These are phyloP conservation scores for Bovichtus diacanthus DNA, from an alignment of 2,797 vertebrate species.

Conservation along the genomic window DNA sequence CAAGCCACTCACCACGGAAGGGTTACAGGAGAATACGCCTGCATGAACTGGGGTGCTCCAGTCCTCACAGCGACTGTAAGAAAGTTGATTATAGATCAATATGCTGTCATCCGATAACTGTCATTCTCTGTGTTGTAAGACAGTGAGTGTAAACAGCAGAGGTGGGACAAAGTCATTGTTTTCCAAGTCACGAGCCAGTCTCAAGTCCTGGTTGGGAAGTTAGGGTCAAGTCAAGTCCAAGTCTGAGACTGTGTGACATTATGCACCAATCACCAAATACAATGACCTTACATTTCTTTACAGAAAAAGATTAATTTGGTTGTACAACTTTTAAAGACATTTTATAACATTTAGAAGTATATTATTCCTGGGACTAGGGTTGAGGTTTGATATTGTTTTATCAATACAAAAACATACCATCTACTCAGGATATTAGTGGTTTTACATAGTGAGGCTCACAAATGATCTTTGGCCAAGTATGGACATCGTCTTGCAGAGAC, in stretches of 20 bases:
- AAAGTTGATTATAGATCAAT: not conserved
- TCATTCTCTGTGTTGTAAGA: not conserved
- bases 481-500: not conserved
- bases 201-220: not conserved
- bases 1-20: slow-evolving; percentile 85
- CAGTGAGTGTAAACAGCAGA: not conserved
- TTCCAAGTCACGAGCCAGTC: not conserved
- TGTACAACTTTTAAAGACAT: not conserved
- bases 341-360: not conserved
- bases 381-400: not conserved
- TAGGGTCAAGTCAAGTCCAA: not conserved
- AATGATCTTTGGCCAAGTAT: not conserved
- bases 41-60: slow-evolving; percentile 90
- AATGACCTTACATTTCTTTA: not conserved
- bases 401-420: not conserved
- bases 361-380: not conserved
- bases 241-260: not conserved
- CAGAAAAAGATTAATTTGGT: not conserved
- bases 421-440: not conserved
- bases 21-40: slow-evolving; percentile 89
- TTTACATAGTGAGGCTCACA: not conserved
- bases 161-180: not conserved
- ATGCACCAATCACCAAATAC: not conserved
- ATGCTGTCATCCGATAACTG: not conserved
- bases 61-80: slow-evolving; percentile 87